Percentiles rank a stretch among this genome's conserved stretches.
phyloP scores from a whole-genome alignment of 1,140 invertebrate genomes.

The Aphidius ervi region DNA sequence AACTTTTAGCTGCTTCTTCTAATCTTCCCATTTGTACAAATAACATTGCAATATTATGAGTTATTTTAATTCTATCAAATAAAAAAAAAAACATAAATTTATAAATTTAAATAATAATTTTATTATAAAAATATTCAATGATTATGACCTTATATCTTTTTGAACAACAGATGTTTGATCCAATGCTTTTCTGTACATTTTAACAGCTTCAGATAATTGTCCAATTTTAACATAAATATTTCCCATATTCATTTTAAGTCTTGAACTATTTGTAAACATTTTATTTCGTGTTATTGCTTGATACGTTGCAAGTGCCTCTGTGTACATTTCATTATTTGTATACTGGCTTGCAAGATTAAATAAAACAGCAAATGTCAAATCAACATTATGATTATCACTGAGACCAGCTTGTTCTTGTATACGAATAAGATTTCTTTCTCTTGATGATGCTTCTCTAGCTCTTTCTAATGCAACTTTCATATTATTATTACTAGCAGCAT shows the following conservation, averaged over 20 bases:
- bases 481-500: slow-evolving; percentile 57
- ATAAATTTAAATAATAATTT: slow-evolving; percentile 15
- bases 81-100: slow-evolving; percentile 22
- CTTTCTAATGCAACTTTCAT: slow-evolving; percentile 75
- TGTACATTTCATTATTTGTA: slow-evolving; percentile 88
- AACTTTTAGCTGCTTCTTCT: slow-evolving; percentile 90
- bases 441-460: slow-evolving; percentile 92
- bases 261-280: slow-evolving; percentile 81
- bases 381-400: slow-evolving; percentile 84
- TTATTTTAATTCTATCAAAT: slow-evolving; percentile 82
- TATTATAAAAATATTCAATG: neutral
- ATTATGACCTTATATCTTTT: slow-evolving; percentile 70
- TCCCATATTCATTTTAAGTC: slow-evolving; percentile 96
- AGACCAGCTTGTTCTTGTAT: slow-evolving; percentile 86
- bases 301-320: slow-evolving; percentile 94
- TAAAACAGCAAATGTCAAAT: slow-evolving; percentile 89
- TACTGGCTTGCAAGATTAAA: slow-evolving; percentile 95
- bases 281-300: slow-evolving; percentile 83
- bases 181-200: slow-evolving; percentile 95
- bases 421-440: slow-evolving; percentile 84
- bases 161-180: slow-evolving; percentile 92
- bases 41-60: slow-evolving; percentile 96
- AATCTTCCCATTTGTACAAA: slow-evolving; percentile 95
- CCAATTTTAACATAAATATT: slow-evolving; percentile 96
- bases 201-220: slow-evolving; percentile 92